Base-by-base conservation (phyloP, 2,113 vertebrate species). In the Oostethus manadensis region DNA sequence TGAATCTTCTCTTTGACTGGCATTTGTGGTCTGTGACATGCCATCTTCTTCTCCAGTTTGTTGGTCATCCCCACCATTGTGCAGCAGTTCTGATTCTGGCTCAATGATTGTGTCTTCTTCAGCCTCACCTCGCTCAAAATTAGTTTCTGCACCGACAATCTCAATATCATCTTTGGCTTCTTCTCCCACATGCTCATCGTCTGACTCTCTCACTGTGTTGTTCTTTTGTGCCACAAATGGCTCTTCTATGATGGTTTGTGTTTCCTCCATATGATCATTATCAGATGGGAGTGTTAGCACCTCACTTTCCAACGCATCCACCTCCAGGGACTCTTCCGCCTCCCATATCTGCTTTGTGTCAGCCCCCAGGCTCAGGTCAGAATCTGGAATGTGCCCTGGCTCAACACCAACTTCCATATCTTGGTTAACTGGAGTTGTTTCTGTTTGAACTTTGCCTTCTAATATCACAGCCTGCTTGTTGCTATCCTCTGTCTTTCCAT, bases 1-100 rank as follows among this genome's bases (percentile, higher is more conserved):
- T 80, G 70, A 64, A 56, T 76, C 64, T 35, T 73, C 61, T 23
- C 55, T 59, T 56, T 74, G 33, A 45, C 18, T 66, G 47, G 51
- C 44, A 16, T 60, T 51, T 46, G 71, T 54, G 14, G 60, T 71
- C 60, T 74, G 71, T 29, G n/a, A 18, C 21, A 51, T 15, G 22
- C 33, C 33, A 51, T 74, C 63, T 54, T 79, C 66, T 54, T 59
- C 71, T 55, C 33, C 73, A 35, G 18, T 54, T 60, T 57, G 42
- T 51, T 70, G 60, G 16, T 65, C 78, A 20, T 23, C 53, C 29
- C 3, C 60, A 22, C 77, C 71, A 46, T 70, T 48, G 23, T 50
- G 63, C 18, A 60, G 15, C 15, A 47, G 46, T 58, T 48, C 56
- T 3, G 65, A 73, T 44, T 71, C 62, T n/a, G 73, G 57, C 21